Evolutionary conservation across 2,888 invertebrate species (phyloP), one percentile per base, ranked within the genome.

Genomic region (Nomada flava): DNA sequence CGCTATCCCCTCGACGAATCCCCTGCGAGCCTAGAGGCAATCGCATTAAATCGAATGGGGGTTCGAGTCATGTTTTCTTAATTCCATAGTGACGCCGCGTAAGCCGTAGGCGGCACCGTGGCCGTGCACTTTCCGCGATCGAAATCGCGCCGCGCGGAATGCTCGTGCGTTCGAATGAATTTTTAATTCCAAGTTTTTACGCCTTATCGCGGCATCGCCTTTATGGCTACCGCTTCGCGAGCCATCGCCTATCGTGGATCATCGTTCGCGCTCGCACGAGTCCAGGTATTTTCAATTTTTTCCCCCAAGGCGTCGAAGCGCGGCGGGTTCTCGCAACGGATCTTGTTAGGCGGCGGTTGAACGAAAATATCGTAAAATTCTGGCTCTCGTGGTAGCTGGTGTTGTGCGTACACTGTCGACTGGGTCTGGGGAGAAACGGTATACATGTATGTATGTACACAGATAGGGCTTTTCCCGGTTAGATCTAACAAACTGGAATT

Each of bases 21-120:
- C 64, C 76, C 59, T 47, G 23, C 29, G 23, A 23, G 68, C 79
- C 85, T 65, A 64, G 55, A 63, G 77, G 81, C 83, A 84, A 85
- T 83, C 85, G 85, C 86, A 85, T 82, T 85, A 88, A 89, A 88
- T 78, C 80, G 89, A 68, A 77, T 64, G 82, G 81, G 83, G 84
- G 78, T 81, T 79, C 84, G 76, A 83, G 78, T 86, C 85, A 84
- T 89, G 88, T 87, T 89, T 89, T 88, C 89, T 88, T 84, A 89
- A 89, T 88, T 86, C 80, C 76, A 71, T 73, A 59, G 78, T 79
- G 84, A 86, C 86, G 84, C 81, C 84, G 77, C 74, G 65, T 59
- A 67, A 63, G 79, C 83, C 83, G 44, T 44, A 47, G 70, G 69
- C 79, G 29, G 50, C 50, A 50, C 26, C 42, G 47, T 15, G 44